Conservation (phyloP, 2,888 invertebrate genomes). For the Pollenia labialis region DNA sequence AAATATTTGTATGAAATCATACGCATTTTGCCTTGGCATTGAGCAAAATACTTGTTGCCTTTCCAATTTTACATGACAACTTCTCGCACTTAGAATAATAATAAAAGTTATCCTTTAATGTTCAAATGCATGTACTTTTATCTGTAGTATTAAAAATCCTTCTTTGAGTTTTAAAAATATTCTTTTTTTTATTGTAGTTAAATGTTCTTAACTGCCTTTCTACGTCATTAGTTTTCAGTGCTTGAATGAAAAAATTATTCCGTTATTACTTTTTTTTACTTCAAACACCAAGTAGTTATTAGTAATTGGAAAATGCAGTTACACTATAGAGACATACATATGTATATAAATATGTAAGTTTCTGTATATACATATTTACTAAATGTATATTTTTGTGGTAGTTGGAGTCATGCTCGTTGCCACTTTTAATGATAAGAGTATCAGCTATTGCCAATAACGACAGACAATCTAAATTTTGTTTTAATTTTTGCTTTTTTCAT, state of each 20-base stretch:
- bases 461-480: slow-evolving; percentile 37
- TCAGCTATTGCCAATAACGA: slow-evolving; percentile 58
- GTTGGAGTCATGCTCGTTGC: slow-evolving; percentile 5
- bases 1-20: neutral
- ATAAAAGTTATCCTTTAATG: neutral
- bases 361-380: neutral
- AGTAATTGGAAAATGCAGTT: slow-evolving; percentile 40
- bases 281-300: neutral
- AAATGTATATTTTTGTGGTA: neutral
- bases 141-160: neutral
- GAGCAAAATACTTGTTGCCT: neutral
- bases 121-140: neutral
- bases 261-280: neutral
- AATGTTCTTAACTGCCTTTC: slow-evolving; percentile 65
- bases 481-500: slow-evolving; percentile 24
- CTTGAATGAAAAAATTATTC: slow-evolving; percentile 5
- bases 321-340: neutral
- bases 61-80: neutral
- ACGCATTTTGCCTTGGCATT: neutral
- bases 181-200: slow-evolving; percentile 51
- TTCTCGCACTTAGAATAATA: neutral
- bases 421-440: slow-evolving; percentile 26
- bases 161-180: slow-evolving; percentile 37
- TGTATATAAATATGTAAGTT: neutral
- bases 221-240: slow-evolving; percentile 66